Percentiles rank a stretch among this genome's conserved stretches.
These are phyloP conservation scores for Manis javanica DNA, from an alignment of 2,797 vertebrate genomes.

Conservation along the genomic window DNA sequence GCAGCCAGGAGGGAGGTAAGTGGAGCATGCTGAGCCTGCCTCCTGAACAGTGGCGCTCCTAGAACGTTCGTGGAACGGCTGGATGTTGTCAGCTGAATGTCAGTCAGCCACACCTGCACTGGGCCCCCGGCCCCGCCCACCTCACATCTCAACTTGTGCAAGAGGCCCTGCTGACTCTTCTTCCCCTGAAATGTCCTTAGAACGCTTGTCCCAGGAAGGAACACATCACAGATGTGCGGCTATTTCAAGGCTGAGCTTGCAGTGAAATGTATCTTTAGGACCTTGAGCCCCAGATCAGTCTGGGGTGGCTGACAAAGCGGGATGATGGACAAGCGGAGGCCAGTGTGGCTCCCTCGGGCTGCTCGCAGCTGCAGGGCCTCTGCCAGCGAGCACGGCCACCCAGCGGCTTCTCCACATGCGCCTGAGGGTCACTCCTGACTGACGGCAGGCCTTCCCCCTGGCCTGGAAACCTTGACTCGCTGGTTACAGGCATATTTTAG, in stretches of 20 bases:
- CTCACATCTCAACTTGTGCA: rapidly evolving
- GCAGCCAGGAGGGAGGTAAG: background rate
- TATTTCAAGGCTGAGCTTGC: slow-evolving; percentile 63
- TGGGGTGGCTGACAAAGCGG: background rate
- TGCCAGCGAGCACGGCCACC: background rate
- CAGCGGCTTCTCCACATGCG: background rate
- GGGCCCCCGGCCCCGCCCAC: no score
- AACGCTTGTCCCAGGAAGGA: background rate
- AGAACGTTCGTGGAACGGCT: no score
- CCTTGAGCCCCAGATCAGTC: background rate
- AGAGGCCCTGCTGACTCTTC: background rate
- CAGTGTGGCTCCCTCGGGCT: rapidly evolving
- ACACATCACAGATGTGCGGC: background rate
- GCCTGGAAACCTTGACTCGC: background rate
- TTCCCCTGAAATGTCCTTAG: background rate
- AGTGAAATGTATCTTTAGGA: slow-evolving; percentile 39
- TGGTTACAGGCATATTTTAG: background rate
- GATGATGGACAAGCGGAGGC: background rate
- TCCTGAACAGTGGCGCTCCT: no score
- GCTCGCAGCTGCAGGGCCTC: background rate
- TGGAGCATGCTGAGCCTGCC: background rate
- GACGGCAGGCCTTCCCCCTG: background rate
- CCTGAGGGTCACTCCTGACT: rapidly evolving
- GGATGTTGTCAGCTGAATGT: no score
- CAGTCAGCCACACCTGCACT: no score